These are phyloP conservation scores for Pampusana beccarii DNA, from an alignment of 2,113 vertebrate genomes.

Conservation along the genomic window DNA sequence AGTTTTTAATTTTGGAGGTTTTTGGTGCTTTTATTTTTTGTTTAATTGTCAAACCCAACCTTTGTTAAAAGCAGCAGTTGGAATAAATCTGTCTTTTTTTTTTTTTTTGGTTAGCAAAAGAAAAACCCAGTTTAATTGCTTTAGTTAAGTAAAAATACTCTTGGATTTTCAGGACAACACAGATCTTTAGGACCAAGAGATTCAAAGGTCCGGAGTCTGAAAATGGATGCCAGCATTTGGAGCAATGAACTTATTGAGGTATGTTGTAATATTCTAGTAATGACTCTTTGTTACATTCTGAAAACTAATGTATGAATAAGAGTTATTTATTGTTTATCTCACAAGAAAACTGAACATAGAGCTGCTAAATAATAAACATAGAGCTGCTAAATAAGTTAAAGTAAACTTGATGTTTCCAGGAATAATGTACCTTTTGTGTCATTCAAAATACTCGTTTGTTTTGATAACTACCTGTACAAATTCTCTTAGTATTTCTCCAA, in stretches of 20 bases:
- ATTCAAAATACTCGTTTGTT: not conserved
- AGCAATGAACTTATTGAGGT: conserved; percentile 98
- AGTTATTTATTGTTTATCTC: not conserved
- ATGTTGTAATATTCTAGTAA: not conserved
- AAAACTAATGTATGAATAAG: not conserved
- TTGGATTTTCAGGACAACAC: conserved; percentile 85
- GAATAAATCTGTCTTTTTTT: not conserved
- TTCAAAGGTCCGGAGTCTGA: conserved; percentile 93
- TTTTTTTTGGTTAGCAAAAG: not conserved
- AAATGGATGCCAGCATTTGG: conserved; percentile 96
- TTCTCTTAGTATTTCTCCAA: not conserved
- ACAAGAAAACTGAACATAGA: not conserved
- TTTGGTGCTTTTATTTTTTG: not conserved
- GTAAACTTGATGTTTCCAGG: not conserved
- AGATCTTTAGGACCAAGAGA: conserved; percentile 89
- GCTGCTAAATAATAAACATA: not conserved
- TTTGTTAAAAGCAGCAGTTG: not conserved
- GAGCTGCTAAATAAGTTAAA: not conserved
- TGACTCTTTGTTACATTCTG: not conserved
- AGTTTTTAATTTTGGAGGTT: accelerated
- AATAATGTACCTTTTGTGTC: not conserved
- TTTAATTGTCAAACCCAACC: not conserved
- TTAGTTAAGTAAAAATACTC: not conserved
- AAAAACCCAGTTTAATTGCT: not conserved
- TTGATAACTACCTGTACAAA: not conserved